These are phyloP conservation scores for Calliopum simillimum DNA, from an alignment of 2,888 invertebrate genomes.

Conservation along the genomic window DNA sequence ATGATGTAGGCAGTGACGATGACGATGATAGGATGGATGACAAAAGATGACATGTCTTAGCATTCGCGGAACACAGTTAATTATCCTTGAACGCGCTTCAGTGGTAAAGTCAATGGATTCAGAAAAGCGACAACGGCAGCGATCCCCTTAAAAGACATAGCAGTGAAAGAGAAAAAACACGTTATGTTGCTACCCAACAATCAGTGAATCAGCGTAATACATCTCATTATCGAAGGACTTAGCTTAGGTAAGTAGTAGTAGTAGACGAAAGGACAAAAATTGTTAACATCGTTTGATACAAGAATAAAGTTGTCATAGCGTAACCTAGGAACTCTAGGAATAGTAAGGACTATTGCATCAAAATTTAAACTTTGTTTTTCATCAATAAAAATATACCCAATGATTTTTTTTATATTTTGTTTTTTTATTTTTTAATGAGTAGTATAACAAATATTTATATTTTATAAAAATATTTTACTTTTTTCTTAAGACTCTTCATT, in stretches of 20 bases:
- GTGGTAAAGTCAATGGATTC: conserved; percentile 45
- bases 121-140: conserved; percentile 19
- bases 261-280: neutral
- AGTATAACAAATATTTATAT: no score
- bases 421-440: no score
- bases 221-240: conserved; percentile 58
- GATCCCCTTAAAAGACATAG: conserved; percentile 9
- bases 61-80: conserved; percentile 59
- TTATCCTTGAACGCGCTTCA: conserved; percentile 53
- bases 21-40: conserved; percentile 2
- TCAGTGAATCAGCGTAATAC: conserved; percentile 30
- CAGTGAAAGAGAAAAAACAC: conserved; percentile 17
- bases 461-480: no score
- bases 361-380: no score
- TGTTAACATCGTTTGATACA: neutral
- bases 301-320: no score
- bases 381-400: no score
- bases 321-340: no score
- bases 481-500: no score
- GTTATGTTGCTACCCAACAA: conserved; percentile 10
- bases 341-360: no score
- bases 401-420: no score
- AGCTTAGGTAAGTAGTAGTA: no score
- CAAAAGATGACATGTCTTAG: conserved; percentile 53
- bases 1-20: neutral